A percentile compares a stretch with the other conserved stretches of the same genome.
Evolutionary conservation across 1,140 invertebrate species (phyloP).

Genomic region (Micrasema longulum): DNA sequence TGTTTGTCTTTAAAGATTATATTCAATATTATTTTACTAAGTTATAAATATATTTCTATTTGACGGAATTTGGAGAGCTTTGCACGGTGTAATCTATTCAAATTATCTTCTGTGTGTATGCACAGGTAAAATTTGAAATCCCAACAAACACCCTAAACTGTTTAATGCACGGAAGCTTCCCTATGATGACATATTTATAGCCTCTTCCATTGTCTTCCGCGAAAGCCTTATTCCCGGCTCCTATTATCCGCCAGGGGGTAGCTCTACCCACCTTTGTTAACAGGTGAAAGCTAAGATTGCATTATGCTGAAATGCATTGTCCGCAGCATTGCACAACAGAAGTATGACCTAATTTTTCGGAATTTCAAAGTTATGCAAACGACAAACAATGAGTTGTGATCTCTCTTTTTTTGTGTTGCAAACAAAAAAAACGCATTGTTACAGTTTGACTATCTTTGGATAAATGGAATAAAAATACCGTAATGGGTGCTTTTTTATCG

Average conservation of each 20-base stretch:
- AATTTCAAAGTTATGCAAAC: slow-evolving; percentile 1
- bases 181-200: slow-evolving; percentile 53
- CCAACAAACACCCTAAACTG: not conserved
- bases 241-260: not conserved
- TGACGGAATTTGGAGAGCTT: too few species aligned
- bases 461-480: too few species aligned
- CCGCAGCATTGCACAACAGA: slow-evolving; percentile 26
- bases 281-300: slow-evolving; percentile 44
- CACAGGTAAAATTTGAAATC: not conserved
- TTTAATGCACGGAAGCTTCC: slow-evolving; percentile 19
- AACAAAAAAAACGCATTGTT: too few species aligned
- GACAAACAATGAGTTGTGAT: slow-evolving; percentile 7
- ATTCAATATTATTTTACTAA: too few species aligned
- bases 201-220: slow-evolving; percentile 34
- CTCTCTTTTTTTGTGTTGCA: slow-evolving; percentile 34
- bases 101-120: not conserved
- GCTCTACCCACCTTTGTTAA: slow-evolving; percentile 9
- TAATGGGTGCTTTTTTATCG: too few species aligned
- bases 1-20: too few species aligned
- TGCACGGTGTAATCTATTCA: too few species aligned
- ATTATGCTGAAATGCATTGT: slow-evolving; percentile 14
- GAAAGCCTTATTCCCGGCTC: not conserved
- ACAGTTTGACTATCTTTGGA: too few species aligned
- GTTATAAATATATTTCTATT: too few species aligned
- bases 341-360: slow-evolving; percentile 35